Conservation (phyloP, 92 coral and sea anemone genomes). For the Metridium senile region DNA sequence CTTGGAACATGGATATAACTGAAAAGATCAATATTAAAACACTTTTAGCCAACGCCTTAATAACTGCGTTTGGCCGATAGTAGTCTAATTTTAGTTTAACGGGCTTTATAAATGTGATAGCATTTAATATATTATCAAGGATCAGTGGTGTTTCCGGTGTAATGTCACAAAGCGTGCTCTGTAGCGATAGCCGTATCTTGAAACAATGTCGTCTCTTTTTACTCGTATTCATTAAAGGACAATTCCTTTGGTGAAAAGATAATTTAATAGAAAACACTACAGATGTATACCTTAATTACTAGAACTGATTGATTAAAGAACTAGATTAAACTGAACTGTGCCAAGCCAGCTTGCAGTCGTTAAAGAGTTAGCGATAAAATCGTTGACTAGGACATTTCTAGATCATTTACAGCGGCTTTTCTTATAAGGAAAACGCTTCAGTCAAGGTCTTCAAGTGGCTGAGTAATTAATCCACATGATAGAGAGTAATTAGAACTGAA, state of each 20-base stretch:
- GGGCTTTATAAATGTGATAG: neutral
- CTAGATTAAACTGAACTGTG: too few relatives aligned
- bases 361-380: neutral
- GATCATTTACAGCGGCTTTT: slow-evolving; percentile 4
- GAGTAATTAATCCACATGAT: neutral
- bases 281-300: too few relatives aligned
- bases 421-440: slow-evolving; percentile 3
- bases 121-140: neutral
- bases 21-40: too few relatives aligned
- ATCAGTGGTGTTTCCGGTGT: neutral
- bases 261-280: too few relatives aligned
- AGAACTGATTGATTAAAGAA: too few relatives aligned
- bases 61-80: too few relatives aligned
- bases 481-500: slow-evolving; percentile 9
- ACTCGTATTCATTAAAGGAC: neutral
- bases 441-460: slow-evolving; percentile 17
- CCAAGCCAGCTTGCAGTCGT: too few relatives aligned
- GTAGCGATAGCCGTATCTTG: neutral
- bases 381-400: neutral
- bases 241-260: neutral
- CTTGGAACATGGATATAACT: too few relatives aligned
- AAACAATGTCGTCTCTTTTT: neutral
- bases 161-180: neutral
- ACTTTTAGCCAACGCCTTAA: too few relatives aligned
- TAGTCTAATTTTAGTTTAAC: too few relatives aligned